A percentile compares a stretch with the other conserved stretches of the same genome.
Evolutionary conservation across 2,797 vertebrate species (phyloP).

Genomic region (Arctocebus calabarensis): DNA sequence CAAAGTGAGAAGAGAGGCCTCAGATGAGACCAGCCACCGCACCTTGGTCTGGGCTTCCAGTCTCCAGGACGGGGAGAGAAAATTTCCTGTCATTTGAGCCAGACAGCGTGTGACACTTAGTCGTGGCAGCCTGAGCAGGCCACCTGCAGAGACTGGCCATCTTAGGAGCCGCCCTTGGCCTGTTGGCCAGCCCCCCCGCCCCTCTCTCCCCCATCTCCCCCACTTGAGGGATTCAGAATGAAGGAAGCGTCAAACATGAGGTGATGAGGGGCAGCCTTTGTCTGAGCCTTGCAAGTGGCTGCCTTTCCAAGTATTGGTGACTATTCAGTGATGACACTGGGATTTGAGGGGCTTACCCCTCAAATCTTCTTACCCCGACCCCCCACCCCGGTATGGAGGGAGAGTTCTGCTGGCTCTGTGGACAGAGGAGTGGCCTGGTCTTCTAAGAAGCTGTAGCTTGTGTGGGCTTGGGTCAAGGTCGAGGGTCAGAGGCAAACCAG

Average conservation of each 20-base stretch:
- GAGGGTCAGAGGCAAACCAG: neutral
- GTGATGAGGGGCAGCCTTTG: accelerated
- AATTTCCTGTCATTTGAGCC: accelerated
- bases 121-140: accelerated
- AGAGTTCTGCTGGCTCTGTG: neutral
- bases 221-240: neutral
- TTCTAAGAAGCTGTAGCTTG: neutral
- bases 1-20: neutral
- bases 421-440: neutral
- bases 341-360: neutral
- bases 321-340: neutral
- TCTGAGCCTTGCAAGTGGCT: neutral
- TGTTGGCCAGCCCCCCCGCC: neutral
- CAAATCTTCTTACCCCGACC: accelerated
- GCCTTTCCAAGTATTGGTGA: neutral
- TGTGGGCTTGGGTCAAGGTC: neutral
- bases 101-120: accelerated
- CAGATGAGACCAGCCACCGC: accelerated
- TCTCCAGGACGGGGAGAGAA: accelerated
- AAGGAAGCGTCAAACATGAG: accelerated
- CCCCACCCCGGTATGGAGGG: neutral
- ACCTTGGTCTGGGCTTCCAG: neutral
- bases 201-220: no score
- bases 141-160: neutral
- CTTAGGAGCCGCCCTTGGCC: neutral